Base-by-base conservation (phyloP, 2,113 vertebrate genomes). In the Lycocorax pyrrhopterus region DNA sequence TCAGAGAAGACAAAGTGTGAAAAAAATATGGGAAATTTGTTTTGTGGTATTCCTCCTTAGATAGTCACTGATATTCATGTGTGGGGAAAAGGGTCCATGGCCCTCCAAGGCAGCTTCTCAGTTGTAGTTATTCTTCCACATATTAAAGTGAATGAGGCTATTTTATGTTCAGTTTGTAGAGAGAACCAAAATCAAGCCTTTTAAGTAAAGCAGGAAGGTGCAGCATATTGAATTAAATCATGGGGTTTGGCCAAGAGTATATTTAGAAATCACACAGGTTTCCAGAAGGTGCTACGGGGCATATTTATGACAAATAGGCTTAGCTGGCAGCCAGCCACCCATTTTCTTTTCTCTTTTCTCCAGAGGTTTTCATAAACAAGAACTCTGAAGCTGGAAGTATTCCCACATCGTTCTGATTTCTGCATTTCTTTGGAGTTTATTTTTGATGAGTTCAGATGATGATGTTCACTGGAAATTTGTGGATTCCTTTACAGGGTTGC, bases 291-390 rank as follows among this genome's bases (percentile, higher is more conserved):
- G 77, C 88, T 90, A 37, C 1, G 0, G 69, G 88, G 53, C 66
- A 55, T 75, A 62, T 75, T 93, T 46, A 60, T 92, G 76, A 90
- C 30, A 79, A 90, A 90, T 62, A 79, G 76, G 47, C 49, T 89
- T 56, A 68, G 68, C 76, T 96, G 93, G 90, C 85, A 95, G 80
- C 58, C 37, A 2, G 29, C 83, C 88, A 94, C 2, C 18, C 76
- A 23, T 93, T 96, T 96, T 63, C 59, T 83, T 83, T 92, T 53
- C 66, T 79, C n/a, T 87, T 74, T 53, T 93, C 33, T 85, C n/a
- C 85, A 82, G 53, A 87, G 52, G 23, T 84, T 90, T 90, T 89
- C 60, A 53, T 69, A 84, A 93, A 84, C 53, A 92, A 79, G 41
- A 90, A 60, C 60, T 92, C 74, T 84, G 88, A 92, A 90, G 41